Evolutionary conservation across 2,797 vertebrate species (phyloP), one percentile per base, ranked within the genome.

Genomic region (Aldrovandia affinis): DNA sequence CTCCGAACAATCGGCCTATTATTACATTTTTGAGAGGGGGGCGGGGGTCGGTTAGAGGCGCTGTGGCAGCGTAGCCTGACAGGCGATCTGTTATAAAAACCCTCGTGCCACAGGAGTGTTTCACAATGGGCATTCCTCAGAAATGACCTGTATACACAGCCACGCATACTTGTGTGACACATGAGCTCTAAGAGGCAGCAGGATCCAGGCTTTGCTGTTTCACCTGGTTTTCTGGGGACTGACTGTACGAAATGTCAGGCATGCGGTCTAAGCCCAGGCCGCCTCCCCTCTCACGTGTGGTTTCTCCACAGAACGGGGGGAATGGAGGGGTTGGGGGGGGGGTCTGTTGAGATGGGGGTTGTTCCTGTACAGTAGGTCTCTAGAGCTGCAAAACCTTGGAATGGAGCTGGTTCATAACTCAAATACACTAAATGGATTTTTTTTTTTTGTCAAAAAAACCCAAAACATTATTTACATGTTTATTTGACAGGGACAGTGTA

Each of bases 211-310:
- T 82, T 50, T 82, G 81, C 81, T 82, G 63, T 33, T 82, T 82
- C 81, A 82, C 81, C 81, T 82, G 81, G 61, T 52, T 47, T 82
- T 65, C 39, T 65, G 81, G 39, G 61, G 81, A 82, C 81, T 65
- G 61, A 82, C 59, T 68, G 81, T 82, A 47, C 81, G 30, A 65
- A 82, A 82, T 70, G 61, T 33, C 44, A 47, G 44, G 61, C 81
- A 82, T 30, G 57, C 28, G 28, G 63, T 22, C 63, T 14, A n/a
- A 68, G 73, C 22, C 59, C 18, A 25, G 36, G 61, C 42, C 47
- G 12, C 61, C 28, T 0, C 81, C 52, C 61, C 28, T 0, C 81
- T 70, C 28, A 5, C 47, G 33, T 82, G 61, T 52, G 81, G 61
- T 68, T 82, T 28, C 15, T 50, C 20, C 25, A 30, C 81, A 50